Evolutionary conservation across 2,113 vertebrate species (phyloP).

Genomic region (Columba janthina): DNA sequence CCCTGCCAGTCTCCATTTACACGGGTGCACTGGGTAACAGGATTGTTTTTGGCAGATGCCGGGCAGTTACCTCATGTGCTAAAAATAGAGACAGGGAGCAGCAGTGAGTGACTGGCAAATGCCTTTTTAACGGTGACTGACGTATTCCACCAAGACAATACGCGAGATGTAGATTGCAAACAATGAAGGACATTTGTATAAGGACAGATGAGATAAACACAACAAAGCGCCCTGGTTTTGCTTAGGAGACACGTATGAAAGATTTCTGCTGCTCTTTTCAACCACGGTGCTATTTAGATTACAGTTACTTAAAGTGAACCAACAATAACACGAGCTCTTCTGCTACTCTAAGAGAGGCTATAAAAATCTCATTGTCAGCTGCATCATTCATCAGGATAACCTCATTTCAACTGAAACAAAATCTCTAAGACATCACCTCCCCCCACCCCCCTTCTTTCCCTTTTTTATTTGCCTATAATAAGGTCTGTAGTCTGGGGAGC

Average conservation of each 20-base stretch:
- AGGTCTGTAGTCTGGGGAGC: slow-evolving; percentile 49
- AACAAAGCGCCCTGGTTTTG: not conserved
- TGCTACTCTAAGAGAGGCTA: slow-evolving; percentile 7
- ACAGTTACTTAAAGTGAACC: slow-evolving; percentile 15
- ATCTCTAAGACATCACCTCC: not conserved
- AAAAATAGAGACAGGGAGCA: slow-evolving; percentile 24
- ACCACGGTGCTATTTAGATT: not conserved
- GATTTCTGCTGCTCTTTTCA: slow-evolving; percentile 26
- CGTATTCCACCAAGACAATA: not conserved
- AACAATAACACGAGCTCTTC: slow-evolving; percentile 24
- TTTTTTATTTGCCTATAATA: slow-evolving; percentile 56
- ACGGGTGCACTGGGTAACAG: not conserved
- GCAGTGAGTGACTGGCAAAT: not conserved
- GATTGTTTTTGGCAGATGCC: not conserved
- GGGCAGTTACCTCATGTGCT: slow-evolving; percentile 12
- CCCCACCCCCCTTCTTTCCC: not conserved
- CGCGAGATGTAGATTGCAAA: not conserved
- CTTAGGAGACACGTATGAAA: not conserved
- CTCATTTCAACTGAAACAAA: slow-evolving; percentile 19
- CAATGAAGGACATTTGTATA: not conserved
- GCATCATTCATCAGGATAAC: slow-evolving; percentile 44
- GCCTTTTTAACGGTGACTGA: not conserved
- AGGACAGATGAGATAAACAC: not conserved
- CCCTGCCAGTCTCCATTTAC: not conserved
- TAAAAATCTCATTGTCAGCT: slow-evolving; percentile 59